phyloP scores from a whole-genome alignment of 2,113 vertebrate genomes.

The Setophaga petechia region DNA sequence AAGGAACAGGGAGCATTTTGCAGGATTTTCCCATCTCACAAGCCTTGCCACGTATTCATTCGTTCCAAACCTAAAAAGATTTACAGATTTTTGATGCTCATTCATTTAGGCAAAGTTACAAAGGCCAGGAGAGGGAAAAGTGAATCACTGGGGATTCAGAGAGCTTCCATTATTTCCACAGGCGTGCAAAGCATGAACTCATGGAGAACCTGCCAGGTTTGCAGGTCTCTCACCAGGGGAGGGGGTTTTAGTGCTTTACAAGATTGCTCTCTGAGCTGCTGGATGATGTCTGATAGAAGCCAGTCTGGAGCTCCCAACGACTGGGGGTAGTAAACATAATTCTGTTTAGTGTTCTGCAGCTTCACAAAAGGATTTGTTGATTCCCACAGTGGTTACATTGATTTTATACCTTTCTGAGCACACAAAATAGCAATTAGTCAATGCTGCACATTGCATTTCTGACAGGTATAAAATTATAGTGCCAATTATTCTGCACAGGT shows the following conservation, averaged over 20 bases:
- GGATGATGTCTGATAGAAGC: not conserved
- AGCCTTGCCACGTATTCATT: no score
- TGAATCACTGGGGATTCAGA: not conserved
- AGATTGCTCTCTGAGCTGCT: not conserved
- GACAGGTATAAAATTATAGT: constrained; percentile 70
- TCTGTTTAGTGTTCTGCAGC: constrained; percentile 11
- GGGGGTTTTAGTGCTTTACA: not conserved
- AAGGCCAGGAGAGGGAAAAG: not conserved
- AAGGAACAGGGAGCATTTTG: fast-evolving
- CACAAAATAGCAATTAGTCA: constrained; percentile 69
- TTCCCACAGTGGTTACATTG: constrained; percentile 51
- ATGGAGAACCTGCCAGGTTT: not conserved
- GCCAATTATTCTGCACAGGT: constrained; percentile 58
- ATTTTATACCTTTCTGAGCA: constrained; percentile 68
- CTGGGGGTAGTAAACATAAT: not conserved
- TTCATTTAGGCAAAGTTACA: not conserved
- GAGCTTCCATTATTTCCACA: not conserved
- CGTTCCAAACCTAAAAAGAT: not conserved
- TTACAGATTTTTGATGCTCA: not conserved
- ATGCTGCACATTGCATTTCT: constrained; percentile 36
- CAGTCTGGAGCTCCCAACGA: not conserved
- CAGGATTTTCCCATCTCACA: not conserved
- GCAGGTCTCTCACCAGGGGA: not conserved
- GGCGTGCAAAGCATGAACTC: not conserved
- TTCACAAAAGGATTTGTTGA: constrained; percentile 19